A percentile compares a stretch with the other conserved stretches of the same genome.
Evolutionary conservation across 2,113 vertebrate species (phyloP).

Genomic region (Porphyrio hochstetteri): DNA sequence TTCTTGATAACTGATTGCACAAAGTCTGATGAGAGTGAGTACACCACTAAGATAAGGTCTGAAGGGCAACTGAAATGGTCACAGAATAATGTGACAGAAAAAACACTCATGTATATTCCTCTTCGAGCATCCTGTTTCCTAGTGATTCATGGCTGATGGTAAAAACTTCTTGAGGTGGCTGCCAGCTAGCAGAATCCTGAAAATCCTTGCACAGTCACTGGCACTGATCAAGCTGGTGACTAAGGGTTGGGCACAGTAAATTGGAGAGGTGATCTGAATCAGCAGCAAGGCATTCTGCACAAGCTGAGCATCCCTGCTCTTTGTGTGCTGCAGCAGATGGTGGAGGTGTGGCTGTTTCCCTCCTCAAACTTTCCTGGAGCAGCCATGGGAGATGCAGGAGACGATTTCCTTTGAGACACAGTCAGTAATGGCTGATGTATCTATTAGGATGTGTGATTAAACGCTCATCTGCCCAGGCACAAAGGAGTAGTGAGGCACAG

Average conservation of each 20-base stretch:
- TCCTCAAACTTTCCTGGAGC: not conserved
- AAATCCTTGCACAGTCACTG: not conserved
- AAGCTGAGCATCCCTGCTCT: not conserved
- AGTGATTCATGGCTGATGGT: rapidly evolving
- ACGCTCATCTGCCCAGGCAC: not conserved
- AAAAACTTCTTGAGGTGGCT: not conserved
- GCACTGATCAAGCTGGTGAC: not conserved
- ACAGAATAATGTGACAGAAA: not conserved
- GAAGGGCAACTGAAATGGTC: not conserved
- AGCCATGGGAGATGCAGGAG: rapidly evolving
- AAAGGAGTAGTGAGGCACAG: not conserved
- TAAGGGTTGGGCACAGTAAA: not conserved
- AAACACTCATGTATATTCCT: not conserved
- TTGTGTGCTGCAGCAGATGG: not conserved
- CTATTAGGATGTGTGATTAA: not conserved
- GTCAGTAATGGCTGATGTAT: not conserved
- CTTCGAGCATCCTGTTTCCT: not conserved
- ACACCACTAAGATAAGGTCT: not conserved
- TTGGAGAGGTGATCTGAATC: not conserved
- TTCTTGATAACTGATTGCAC: not conserved
- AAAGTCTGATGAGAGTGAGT: not conserved
- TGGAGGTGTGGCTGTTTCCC: not conserved
- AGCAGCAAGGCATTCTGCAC: not conserved
- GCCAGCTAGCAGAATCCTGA: not conserved
- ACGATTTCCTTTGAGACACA: not conserved